A percentile compares a stretch with the other conserved stretches of the same genome.
These are phyloP conservation scores for Acleris laterana DNA, from an alignment of 2,888 invertebrate genomes.

Conservation along the genomic window DNA sequence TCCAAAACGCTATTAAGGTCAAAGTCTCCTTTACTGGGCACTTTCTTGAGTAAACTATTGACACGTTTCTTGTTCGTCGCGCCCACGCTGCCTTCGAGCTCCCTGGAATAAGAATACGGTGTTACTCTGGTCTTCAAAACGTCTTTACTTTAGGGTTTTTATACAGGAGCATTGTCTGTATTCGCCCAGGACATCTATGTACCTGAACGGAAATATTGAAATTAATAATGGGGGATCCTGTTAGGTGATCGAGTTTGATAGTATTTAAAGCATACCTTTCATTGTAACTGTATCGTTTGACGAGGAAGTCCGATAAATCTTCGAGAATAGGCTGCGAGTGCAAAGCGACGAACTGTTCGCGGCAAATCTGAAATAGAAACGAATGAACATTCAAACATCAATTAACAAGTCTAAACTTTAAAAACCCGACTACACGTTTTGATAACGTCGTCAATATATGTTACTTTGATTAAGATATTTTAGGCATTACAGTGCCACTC, in stretches of 20 bases:
- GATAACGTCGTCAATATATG: no score
- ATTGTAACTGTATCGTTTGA: slow-evolving; percentile 86
- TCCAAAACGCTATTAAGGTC: slow-evolving; percentile 89
- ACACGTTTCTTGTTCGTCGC: slow-evolving; percentile 86
- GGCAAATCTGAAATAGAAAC: slow-evolving; percentile 88
- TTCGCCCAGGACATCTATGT: no score
- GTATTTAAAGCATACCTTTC: slow-evolving; percentile 71
- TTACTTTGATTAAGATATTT: no score
- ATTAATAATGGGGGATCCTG: no score
- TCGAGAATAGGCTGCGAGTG: slow-evolving; percentile 97
- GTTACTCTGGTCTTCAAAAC: not conserved
- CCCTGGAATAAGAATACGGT: slow-evolving; percentile 57
- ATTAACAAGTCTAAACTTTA: no score
- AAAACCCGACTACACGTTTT: no score
- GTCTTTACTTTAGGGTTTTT: not conserved
- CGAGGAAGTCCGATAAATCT: slow-evolving; percentile 90
- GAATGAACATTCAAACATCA: not conserved
- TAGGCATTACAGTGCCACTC: no score
- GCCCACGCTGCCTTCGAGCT: slow-evolving; percentile 73
- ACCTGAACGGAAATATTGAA: no score
- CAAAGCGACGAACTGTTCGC: slow-evolving; percentile 98
- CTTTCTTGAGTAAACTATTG: slow-evolving; percentile 83
- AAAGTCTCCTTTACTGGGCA: slow-evolving; percentile 91
- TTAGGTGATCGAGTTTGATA: not conserved
- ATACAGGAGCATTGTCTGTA: not conserved